phyloP scores from a whole-genome alignment of 2,797 vertebrate genomes.

The Scolopax bukidnonensis region DNA sequence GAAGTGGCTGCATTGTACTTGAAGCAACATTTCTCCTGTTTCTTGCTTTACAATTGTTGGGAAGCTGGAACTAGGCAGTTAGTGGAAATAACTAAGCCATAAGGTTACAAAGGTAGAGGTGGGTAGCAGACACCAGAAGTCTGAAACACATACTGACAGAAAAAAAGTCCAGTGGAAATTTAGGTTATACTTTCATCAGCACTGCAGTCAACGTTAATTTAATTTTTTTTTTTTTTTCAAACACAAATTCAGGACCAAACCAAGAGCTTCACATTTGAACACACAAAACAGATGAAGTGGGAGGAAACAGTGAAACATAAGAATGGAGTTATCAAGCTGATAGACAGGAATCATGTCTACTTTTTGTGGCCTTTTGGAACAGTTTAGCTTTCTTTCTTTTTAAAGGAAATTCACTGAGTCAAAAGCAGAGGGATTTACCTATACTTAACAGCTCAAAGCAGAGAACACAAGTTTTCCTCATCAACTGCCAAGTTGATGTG shows the following conservation, averaged over 20 bases:
- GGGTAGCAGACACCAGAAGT: neutral
- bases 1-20: neutral
- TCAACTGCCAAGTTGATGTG: neutral
- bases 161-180: neutral
- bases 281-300: neutral
- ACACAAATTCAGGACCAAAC: neutral
- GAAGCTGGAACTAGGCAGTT: neutral
- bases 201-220: neutral
- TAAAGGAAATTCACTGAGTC: neutral
- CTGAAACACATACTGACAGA: neutral
- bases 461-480: neutral
- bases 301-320: neutral
- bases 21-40: neutral
- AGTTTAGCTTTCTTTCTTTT: neutral
- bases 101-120: neutral
- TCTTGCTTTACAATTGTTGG: neutral
- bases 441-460: neutral
- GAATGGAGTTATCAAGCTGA: neutral
- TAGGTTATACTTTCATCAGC: neutral
- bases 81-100: neutral
- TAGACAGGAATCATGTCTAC: neutral
- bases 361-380: neutral
- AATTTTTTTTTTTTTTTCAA: neutral
- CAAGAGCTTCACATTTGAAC: neutral
- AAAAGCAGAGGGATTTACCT: neutral